These are phyloP conservation scores for Aphrophora alni DNA, from an alignment of 2,888 invertebrate species.

Conservation along the genomic window DNA sequence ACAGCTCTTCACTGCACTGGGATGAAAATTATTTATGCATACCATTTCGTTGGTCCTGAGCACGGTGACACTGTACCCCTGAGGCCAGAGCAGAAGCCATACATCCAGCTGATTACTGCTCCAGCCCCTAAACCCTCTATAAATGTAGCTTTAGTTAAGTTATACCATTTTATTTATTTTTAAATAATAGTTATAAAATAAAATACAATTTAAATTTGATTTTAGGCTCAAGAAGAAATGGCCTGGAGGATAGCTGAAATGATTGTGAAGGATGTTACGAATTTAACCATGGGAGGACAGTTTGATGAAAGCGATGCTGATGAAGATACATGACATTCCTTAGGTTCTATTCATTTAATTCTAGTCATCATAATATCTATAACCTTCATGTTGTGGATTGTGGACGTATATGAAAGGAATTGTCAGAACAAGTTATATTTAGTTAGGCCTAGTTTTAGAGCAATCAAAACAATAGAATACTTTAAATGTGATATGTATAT, in stretches of 20 bases:
- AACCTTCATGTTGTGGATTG: background rate
- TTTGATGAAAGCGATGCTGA: constrained; percentile 35
- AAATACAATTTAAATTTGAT: too few species aligned
- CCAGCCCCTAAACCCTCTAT: too few species aligned
- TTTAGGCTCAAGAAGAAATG: constrained; percentile 86
- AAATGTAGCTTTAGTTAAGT: too few species aligned
- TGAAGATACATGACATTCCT: constrained; percentile 13
- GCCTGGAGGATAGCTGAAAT: constrained; percentile 97
- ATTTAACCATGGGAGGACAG: constrained; percentile 70
- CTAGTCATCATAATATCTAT: background rate
- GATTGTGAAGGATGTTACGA: constrained; percentile 95
- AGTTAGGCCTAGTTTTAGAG: background rate
- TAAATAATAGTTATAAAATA: too few species aligned
- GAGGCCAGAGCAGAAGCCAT: too few species aligned
- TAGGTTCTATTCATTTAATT: background rate
- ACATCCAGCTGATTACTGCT: too few species aligned
- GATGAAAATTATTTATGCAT: too few species aligned
- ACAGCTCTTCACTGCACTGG: too few species aligned
- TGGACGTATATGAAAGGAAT: background rate
- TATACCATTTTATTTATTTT: too few species aligned
- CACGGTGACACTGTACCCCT: too few species aligned
- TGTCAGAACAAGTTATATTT: background rate
- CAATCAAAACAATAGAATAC: background rate
- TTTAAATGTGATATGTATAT: background rate
- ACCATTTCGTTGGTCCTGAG: too few species aligned